phyloP scores from a whole-genome alignment of 2,797 vertebrate species.

The Microctenopoma stevenorrisi region DNA sequence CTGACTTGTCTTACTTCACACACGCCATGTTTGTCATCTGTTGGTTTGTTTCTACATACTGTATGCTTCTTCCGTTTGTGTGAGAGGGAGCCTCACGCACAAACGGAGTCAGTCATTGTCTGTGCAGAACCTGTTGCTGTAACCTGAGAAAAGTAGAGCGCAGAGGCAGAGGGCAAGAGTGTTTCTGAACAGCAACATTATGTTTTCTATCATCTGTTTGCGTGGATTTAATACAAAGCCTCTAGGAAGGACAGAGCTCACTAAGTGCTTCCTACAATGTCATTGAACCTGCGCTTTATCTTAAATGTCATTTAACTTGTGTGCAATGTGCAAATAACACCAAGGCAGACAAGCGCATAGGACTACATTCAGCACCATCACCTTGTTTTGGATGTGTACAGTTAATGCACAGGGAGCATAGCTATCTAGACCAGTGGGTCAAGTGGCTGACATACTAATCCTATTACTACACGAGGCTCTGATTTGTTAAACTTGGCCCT shows the following conservation, averaged over 20 bases:
- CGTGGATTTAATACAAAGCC: constrained; percentile 31
- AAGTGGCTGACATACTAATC: constrained; percentile 74
- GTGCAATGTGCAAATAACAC: constrained; percentile 36
- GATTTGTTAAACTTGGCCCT: constrained; percentile 70
- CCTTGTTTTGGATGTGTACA: constrained; percentile 55
- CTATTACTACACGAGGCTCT: constrained; percentile 63
- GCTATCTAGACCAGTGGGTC: constrained; percentile 77
- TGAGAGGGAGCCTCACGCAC: constrained; percentile 31
- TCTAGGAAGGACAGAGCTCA: neutral
- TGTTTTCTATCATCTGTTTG: constrained; percentile 36
- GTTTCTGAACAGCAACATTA: constrained; percentile 29
- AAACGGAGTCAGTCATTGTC: constrained; percentile 44
- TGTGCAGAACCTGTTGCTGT: constrained; percentile 57
- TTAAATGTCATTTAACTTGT: neutral
- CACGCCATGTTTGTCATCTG: constrained; percentile 24
- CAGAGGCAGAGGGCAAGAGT: constrained; percentile 28
- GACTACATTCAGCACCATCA: constrained; percentile 27
- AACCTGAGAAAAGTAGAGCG: constrained; percentile 58
- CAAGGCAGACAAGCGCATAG: constrained; percentile 13
- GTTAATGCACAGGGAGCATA: constrained; percentile 52
- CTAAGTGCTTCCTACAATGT: neutral
- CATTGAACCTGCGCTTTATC: constrained; percentile 6
- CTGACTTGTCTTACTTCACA: constrained; percentile 47
- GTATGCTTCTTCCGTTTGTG: constrained; percentile 24
- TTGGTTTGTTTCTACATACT: constrained; percentile 40